phyloP scores from a whole-genome alignment of 2,888 invertebrate genomes.

The Lochmaea capreae region DNA sequence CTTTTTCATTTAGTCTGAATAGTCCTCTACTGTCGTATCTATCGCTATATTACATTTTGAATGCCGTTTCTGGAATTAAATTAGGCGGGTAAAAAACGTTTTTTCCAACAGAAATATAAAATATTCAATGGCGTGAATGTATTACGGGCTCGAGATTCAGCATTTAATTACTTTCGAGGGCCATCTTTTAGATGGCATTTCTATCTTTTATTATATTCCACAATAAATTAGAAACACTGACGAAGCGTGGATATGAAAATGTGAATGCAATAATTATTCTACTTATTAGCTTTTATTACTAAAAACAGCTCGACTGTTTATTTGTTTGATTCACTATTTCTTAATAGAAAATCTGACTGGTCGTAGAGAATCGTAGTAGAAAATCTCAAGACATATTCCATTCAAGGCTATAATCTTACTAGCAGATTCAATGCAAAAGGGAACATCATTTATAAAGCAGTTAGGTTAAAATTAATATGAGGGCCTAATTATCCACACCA shows the following conservation, averaged over 20 bases:
- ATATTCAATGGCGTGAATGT: slow-evolving; percentile 39
- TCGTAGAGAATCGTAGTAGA: no score
- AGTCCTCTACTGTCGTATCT: slow-evolving; percentile 9
- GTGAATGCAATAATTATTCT: not conserved
- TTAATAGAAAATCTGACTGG: no score
- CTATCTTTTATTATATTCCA: slow-evolving; percentile 50
- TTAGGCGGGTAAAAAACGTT: slow-evolving; percentile 25
- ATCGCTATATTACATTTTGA: slow-evolving; percentile 27
- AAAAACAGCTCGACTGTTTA: not conserved
- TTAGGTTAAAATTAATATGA: no score
- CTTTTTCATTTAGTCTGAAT: not conserved
- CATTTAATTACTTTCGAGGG: slow-evolving; percentile 51
- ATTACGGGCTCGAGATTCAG: slow-evolving; percentile 36
- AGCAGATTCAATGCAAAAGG: no score
- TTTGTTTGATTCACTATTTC: no score
- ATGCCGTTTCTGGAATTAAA: slow-evolving; percentile 24
- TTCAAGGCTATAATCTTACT: no score
- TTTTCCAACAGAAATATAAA: slow-evolving; percentile 31
- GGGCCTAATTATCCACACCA: no score
- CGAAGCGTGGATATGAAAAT: slow-evolving; percentile 15
- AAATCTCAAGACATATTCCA: no score
- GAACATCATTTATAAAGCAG: no score
- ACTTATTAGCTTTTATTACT: not conserved
- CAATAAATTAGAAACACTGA: slow-evolving; percentile 42
- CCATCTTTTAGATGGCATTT: slow-evolving; percentile 41